These are phyloP conservation scores for Caenorhabditis wallacei DNA, from an alignment of 2,888 invertebrate species.

Conservation along the genomic window DNA sequence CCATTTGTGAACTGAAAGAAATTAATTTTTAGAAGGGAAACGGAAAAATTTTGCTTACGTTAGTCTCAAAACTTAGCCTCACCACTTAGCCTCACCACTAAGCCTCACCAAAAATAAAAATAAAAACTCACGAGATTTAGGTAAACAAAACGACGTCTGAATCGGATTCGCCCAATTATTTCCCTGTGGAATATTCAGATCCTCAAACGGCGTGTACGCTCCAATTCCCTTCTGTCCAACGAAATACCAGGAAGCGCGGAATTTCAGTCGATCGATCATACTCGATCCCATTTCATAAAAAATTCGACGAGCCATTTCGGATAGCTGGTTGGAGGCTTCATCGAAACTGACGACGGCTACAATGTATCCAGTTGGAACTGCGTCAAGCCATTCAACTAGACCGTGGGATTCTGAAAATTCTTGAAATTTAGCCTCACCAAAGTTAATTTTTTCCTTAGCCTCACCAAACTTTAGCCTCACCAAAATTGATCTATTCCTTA, in stretches of 20 bases:
- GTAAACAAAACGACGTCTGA: constrained; percentile 85
- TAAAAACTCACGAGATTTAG: constrained; percentile 74
- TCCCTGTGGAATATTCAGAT: constrained; percentile 78
- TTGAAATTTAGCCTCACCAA: not conserved
- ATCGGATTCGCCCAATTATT: constrained; percentile 84
- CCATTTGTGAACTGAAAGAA: constrained; percentile 65
- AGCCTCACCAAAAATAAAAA: not conserved
- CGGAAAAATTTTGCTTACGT: no score
- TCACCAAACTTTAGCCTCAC: no score
- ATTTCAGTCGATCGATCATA: constrained; percentile 86
- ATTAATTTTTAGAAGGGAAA: no score
- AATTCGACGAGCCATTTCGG: constrained; percentile 85
- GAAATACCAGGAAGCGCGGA: constrained; percentile 85
- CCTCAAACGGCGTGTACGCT: constrained; percentile 85
- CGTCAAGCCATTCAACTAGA: constrained; percentile 84
- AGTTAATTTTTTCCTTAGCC: no score
- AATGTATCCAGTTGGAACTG: constrained; percentile 84
- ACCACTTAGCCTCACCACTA: no score
- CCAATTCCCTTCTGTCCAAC: constrained; percentile 84
- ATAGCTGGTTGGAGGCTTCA: constrained; percentile 86
- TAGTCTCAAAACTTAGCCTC: no score
- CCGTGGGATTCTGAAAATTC: constrained; percentile 83
- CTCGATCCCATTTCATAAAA: constrained; percentile 86
- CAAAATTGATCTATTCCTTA: no score
- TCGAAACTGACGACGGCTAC: constrained; percentile 86